Percentiles rank a stretch among this genome's conserved stretches.
Evolutionary conservation across 2,888 invertebrate species (phyloP).

Genomic region (Stenotaenia linearis): DNA sequence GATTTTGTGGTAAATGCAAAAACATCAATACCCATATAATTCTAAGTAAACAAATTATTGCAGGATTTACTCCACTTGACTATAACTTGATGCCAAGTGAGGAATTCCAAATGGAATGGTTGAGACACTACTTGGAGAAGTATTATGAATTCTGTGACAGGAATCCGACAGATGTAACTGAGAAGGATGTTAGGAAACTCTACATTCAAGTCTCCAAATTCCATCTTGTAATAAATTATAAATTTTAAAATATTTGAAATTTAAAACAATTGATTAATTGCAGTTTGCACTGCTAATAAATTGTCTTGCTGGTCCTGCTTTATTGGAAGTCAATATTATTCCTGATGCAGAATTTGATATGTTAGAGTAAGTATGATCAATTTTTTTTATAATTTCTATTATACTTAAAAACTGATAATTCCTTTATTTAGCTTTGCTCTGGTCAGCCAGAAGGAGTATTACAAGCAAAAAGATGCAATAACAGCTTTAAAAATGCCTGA

Average conservation of each 20-base stretch:
- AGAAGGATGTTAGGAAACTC: neutral
- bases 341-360: neutral
- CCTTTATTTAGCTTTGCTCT: neutral
- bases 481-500: neutral
- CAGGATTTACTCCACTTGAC: too few relatives aligned
- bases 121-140: neutral
- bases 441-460: neutral
- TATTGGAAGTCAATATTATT: neutral
- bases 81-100: neutral
- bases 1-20: neutral
- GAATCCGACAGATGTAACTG: neutral
- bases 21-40: too few relatives aligned
- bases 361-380: neutral
- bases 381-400: neutral
- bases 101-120: neutral
- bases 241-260: too few relatives aligned
- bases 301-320: too few relatives aligned
- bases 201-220: conserved; percentile 4
- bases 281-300: neutral
- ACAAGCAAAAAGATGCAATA: neutral
- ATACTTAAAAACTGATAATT: too few relatives aligned
- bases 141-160: neutral
- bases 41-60: too few relatives aligned
- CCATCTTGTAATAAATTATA: neutral
- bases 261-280: neutral